Base-by-base conservation (phyloP, 2,888 invertebrate species). In the Pomacea canaliculata region DNA sequence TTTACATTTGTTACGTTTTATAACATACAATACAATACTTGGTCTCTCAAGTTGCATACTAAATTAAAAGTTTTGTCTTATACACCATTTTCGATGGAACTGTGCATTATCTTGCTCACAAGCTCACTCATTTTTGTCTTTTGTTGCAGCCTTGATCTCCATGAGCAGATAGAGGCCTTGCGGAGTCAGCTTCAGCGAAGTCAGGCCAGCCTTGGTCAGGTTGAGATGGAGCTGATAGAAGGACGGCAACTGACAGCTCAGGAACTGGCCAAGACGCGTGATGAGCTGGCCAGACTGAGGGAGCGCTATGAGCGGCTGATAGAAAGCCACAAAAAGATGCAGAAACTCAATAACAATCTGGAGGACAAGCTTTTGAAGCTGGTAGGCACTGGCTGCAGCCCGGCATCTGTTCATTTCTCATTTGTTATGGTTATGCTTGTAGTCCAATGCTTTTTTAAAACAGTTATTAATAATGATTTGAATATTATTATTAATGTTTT, bases 311-410 rank as follows among this genome's bases (percentile, higher is more conserved):
- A 95, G 90, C 94, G 97, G 87, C 93, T 98, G 84, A 94, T 96
- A 91, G 97, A 98, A 89, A 96, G 97, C 76, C 97, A 98, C 89
- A 96, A 96, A 90, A 94, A 96, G 87, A 94, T 98, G 78, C 97
- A 97, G 91, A 96, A 96, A 91, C 94, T 98, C 66, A 98, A 98
- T 92, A 97, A 97, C 92, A 95, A 95, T 84, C 93, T 98, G 85
- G 98, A 98, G 92, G 98, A 98, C 90, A 98, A 97, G 91, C 92
- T 98, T 80, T 92, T 98, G 79, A 96, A 95, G 91, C 93, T 97
- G 91, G 97, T 97, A 81, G 85, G 89, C 85, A 37, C 37, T 37
- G 37, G 37, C 19, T 23, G 67, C 4, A 46, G 48, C 27, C 8
- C 12, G 65, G 19, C 37, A 37, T 56, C 51, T 1, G 16, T 13